Evolutionary conservation across 1,140 invertebrate species (phyloP), one percentile per base, ranked within the genome.

Genomic region (Diplogasteroides magnus): DNA sequence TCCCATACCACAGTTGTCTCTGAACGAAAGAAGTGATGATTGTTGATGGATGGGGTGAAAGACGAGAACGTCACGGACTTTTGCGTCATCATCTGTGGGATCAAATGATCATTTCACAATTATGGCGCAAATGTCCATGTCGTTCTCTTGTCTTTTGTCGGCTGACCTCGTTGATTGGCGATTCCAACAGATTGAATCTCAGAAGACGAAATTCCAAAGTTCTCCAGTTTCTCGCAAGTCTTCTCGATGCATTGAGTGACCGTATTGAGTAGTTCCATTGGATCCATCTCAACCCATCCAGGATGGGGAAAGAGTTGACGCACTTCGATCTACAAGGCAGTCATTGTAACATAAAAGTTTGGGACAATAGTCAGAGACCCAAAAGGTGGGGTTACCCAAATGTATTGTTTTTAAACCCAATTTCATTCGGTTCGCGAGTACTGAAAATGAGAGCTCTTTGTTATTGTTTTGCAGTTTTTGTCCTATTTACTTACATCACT

Each of bases 1-100:
- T 97, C 91, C 95, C 95, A 98, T 0, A 90, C 88, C 69, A 97
- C 85, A 1, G 91, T 92, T 0, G 94, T 96, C 86, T 97, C 94
- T 76, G 93, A 86, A 71, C 6, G 6, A 11, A 19, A 48, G 37
- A 19, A 48, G 6, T 48, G 25, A 14, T 61, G 26, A 61, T 15
- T 26, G 14, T 25, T 25, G 25, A 15, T 61, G 14, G 14, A n/a
- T 26, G 26, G 25, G 14, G 14, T 61, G 15, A 15, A 14, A n/a
- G n/a, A n/a, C n/a, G n/a, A n/a, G n/a, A n/a, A n/a, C n/a, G n/a
- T n/a, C n/a, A n/a, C n/a, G n/a, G 27, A 15, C 25, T 28, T 61
- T n/a, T 15, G 64, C 14, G 85, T 77, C n/a, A n/a, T n/a, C 91
- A 90, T 48, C 88, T 86, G 25, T n/a, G n/a, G n/a, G n/a, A n/a